Evolutionary conservation across 2,113 vertebrate genomes (phyloP).

Genomic region (human (Homo sapiens)): DNA sequence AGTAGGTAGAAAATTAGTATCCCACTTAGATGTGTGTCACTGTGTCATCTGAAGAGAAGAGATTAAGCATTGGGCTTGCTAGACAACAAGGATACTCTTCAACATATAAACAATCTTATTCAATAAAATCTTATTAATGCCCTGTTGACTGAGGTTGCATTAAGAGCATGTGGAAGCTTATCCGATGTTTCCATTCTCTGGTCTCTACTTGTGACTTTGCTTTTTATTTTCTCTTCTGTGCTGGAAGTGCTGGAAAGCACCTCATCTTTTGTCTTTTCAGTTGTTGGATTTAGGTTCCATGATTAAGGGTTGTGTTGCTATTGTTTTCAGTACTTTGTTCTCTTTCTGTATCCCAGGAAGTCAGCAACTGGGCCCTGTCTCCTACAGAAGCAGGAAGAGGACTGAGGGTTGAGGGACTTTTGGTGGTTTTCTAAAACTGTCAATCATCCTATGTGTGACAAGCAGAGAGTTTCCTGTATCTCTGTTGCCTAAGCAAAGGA

Average conservation of each 20-base stretch:
- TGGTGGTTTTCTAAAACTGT: not conserved
- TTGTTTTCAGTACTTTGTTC: not conserved
- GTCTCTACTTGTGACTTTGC: rapidly evolving
- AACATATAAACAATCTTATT: not conserved
- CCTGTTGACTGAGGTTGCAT: rapidly evolving
- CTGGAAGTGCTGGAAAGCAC: no score
- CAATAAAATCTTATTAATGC: not conserved
- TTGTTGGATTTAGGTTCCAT: not conserved
- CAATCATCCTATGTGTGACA: not conserved
- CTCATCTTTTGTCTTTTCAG: not conserved
- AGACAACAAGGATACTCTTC: not conserved
- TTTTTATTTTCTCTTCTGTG: not conserved
- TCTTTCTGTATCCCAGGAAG: not conserved
- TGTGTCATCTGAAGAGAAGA: not conserved
- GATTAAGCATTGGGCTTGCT: not conserved
- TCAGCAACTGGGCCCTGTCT: rapidly evolving
- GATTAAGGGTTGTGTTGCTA: rapidly evolving
- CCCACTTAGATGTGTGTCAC: rapidly evolving
- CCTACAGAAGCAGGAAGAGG: not conserved
- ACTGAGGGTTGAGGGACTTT: not conserved
- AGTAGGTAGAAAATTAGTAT: not conserved
- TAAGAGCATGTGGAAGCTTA: not conserved
- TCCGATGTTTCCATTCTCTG: not conserved
- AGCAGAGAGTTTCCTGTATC: not conserved
- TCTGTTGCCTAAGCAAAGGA: not conserved